Conservation (phyloP, 1,140 invertebrate species). For the Hormaphis cornu region DNA sequence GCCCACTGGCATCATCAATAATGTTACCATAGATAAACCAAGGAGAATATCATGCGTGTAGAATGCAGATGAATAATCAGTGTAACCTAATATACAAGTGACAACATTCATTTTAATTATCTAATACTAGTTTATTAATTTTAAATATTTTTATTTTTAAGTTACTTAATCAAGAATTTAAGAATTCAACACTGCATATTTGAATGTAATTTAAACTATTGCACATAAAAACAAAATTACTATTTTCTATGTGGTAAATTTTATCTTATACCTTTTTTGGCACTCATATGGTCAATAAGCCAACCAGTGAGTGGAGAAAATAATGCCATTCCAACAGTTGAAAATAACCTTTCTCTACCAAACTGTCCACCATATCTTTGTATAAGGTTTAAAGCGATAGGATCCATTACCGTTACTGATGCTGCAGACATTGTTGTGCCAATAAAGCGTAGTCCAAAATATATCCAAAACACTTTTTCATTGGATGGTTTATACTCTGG, state of each 20-base stretch:
- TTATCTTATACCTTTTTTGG: conserved; percentile 4
- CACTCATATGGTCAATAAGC: conserved; percentile 58
- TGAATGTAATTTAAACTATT: no score
- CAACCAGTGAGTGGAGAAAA: conserved; percentile 70
- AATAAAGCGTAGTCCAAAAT: conserved; percentile 63
- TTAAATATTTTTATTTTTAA: neutral
- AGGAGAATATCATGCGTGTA: conserved; percentile 63
- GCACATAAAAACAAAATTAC: no score
- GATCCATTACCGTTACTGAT: conserved; percentile 70
- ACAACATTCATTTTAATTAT: conserved; percentile 12
- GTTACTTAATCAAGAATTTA: conserved; percentile 47
- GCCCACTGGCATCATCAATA: conserved; percentile 60
- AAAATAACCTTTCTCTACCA: conserved; percentile 66
- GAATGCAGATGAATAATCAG: conserved; percentile 67
- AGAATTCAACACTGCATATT: conserved; percentile 37
- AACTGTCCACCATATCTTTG: conserved; percentile 70
- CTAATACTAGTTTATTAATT: neutral
- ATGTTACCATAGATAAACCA: conserved; percentile 56
- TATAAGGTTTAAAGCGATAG: conserved; percentile 68
- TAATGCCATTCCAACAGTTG: conserved; percentile 67
- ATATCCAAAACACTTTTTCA: conserved; percentile 66
- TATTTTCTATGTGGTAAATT: neutral
- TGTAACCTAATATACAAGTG: conserved; percentile 51
- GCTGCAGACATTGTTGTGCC: conserved; percentile 64
- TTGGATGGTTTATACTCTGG: conserved; percentile 63